A percentile compares a stretch with the other conserved stretches of the same genome.
Conservation (phyloP, 2,113 vertebrate genomes). For the Ornithorhynchus anatinus region DNA sequence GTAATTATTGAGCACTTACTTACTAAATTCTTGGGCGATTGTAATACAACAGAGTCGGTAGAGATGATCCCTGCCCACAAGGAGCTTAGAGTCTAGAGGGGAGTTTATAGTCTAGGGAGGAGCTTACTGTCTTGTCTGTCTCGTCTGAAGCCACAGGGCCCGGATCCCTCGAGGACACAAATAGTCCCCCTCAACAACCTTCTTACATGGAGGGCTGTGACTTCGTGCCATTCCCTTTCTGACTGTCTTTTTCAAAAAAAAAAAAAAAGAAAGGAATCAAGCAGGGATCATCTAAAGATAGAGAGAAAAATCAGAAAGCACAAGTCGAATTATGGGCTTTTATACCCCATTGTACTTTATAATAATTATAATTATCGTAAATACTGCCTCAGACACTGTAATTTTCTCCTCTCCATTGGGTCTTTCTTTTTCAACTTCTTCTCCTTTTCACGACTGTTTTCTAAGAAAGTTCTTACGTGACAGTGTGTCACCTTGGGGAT, state of each 20-base stretch:
- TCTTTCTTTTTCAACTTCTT: conserved; percentile 70
- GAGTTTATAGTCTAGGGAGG: too few species aligned
- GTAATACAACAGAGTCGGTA: too few species aligned
- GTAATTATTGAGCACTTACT: too few species aligned
- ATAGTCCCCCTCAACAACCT: conserved; percentile 32
- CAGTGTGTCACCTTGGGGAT: conserved; percentile 69
- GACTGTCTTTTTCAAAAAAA: too few species aligned
- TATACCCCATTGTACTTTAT: conserved; percentile 70
- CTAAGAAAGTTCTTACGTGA: conserved; percentile 70
- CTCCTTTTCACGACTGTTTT: conserved; percentile 68
- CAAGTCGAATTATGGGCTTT: conserved; percentile 65
- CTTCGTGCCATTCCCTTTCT: conserved; percentile 66
- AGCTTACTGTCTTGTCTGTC: neutral
- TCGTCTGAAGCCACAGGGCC: conserved; percentile 7
- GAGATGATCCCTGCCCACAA: too few species aligned
- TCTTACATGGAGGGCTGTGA: conserved; percentile 52
- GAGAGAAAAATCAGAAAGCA: conserved; percentile 70
- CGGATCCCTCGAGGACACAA: conserved; percentile 27
- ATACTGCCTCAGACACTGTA: conserved; percentile 70
- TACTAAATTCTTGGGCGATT: too few species aligned
- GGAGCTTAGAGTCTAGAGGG: too few species aligned
- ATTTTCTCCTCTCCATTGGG: conserved; percentile 67
- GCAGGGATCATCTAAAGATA: conserved; percentile 67
- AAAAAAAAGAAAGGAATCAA: too few species aligned
- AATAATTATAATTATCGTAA: conserved; percentile 76